Conservation (phyloP, 2,888 invertebrate species). For the Hirtodrosophila duncani region DNA sequence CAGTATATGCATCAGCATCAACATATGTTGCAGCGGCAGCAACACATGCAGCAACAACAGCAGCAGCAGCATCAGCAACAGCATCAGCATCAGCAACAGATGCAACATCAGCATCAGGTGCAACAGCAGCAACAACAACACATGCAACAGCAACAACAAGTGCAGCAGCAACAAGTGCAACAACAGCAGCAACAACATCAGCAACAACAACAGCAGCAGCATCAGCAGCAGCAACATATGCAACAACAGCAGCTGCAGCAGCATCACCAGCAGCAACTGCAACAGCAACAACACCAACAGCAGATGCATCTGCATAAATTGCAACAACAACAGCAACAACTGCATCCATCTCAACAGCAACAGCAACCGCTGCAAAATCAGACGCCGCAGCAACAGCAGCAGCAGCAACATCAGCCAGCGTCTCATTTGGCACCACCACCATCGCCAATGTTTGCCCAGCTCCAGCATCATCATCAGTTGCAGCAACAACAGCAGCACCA, state of each 20-base stretch:
- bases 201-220: slow-evolving; percentile 32
- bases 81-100: slow-evolving; percentile 21
- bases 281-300: slow-evolving; percentile 26
- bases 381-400: slow-evolving; percentile 30
- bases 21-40: slow-evolving; percentile 74
- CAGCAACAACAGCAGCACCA: slow-evolving; percentile 34
- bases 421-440: slow-evolving; percentile 30
- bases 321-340: slow-evolving; percentile 59
- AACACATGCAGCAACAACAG: slow-evolving; percentile 60
- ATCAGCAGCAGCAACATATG: slow-evolving; percentile 44
- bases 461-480: slow-evolving; percentile 54
- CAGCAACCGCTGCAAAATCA: slow-evolving; percentile 19
- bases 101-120: slow-evolving; percentile 44
- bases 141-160: no score
- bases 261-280: slow-evolving; percentile 41
- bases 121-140: slow-evolving; percentile 46
- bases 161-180: slow-evolving; percentile 23
- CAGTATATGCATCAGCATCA: slow-evolving; percentile 56
- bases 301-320: slow-evolving; percentile 35
- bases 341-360: slow-evolving; percentile 43
- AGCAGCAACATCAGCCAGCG: slow-evolving; percentile 56
- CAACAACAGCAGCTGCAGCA: slow-evolving; percentile 46
- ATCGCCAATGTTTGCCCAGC: slow-evolving; percentile 42
- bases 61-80: slow-evolving; percentile 46
- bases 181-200: slow-evolving; percentile 42